Conservation (phyloP, 2,888 invertebrate species). For the Cephus pulcher region DNA sequence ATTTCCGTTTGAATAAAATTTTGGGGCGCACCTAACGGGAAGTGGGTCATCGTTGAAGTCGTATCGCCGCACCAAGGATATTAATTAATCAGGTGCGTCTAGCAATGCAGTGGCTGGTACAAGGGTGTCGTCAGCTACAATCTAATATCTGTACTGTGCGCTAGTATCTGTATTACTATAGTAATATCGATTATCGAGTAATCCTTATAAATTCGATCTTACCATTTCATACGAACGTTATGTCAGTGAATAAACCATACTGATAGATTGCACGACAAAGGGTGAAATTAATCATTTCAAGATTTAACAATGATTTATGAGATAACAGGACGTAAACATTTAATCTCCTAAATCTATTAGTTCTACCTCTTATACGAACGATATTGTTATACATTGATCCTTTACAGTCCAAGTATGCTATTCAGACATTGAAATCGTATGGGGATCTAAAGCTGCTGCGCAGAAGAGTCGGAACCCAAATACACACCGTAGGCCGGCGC, state of each 20-base stretch:
- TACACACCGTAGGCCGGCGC: too few species aligned
- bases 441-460: too few species aligned
- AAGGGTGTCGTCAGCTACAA: neutral
- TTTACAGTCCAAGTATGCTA: too few species aligned
- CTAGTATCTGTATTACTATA: neutral
- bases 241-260: slow-evolving; percentile 43
- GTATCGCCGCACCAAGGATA: neutral
- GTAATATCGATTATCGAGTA: neutral
- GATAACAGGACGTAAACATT: neutral
- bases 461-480: too few species aligned
- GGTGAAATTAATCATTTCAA: slow-evolving; percentile 49
- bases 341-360: neutral
- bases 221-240: slow-evolving; percentile 33
- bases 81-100: neutral
- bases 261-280: slow-evolving; percentile 58
- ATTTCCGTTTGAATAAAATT: neutral
- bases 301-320: slow-evolving; percentile 62
- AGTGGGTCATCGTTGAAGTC: neutral
- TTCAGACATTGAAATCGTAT: too few species aligned
- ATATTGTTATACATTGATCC: neutral
- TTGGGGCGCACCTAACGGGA: neutral
- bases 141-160: neutral
- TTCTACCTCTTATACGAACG: neutral
- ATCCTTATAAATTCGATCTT: neutral
- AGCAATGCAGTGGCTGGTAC: neutral